A percentile compares a stretch with the other conserved stretches of the same genome.
Conservation (phyloP, 2,113 vertebrate genomes). For the Lamprologus sp. region DNA sequence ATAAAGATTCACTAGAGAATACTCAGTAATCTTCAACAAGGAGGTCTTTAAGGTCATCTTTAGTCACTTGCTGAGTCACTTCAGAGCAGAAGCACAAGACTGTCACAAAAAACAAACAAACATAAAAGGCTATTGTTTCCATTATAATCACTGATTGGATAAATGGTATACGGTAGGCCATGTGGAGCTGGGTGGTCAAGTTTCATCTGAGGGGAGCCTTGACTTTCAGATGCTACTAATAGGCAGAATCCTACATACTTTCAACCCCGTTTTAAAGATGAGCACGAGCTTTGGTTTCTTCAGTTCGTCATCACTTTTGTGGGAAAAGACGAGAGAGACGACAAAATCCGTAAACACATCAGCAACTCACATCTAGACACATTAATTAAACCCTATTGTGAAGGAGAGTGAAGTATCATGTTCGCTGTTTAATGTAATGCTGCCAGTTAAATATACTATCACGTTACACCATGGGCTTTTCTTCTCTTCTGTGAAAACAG, state of each 20-base stretch:
- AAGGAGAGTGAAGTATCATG: background rate
- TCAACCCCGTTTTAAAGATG: background rate
- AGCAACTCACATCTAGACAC: background rate
- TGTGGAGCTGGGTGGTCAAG: background rate
- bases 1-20: constrained; percentile 46
- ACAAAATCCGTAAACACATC: background rate
- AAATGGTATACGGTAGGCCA: background rate
- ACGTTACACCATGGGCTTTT: constrained; percentile 7
- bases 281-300: background rate
- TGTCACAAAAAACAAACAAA: background rate
- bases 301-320: background rate
- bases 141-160: background rate
- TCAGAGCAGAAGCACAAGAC: background rate
- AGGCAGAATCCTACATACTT: background rate
- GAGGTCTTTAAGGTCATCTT: constrained; percentile 4
- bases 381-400: background rate
- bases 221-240: background rate
- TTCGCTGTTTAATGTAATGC: background rate
- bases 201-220: background rate
- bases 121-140: background rate
- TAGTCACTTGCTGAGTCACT: background rate
- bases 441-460: constrained; percentile 11
- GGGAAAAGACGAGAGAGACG: background rate
- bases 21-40: constrained; percentile 43
- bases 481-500: background rate